phyloP scores from a whole-genome alignment of 92 coral and sea anemone species.

The Diadumene lineata region DNA sequence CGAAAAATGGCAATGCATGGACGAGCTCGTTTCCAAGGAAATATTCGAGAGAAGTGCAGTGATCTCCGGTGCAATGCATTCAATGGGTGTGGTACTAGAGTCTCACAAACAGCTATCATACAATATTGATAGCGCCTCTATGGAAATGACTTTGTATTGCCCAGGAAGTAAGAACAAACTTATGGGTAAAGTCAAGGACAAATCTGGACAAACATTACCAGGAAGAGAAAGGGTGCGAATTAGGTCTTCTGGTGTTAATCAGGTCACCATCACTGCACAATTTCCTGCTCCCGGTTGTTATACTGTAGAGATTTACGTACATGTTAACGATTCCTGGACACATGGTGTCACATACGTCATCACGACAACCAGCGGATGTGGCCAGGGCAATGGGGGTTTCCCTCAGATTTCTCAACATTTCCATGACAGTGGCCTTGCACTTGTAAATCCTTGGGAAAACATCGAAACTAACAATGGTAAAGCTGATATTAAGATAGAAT shows the following conservation, averaged over 20 bases:
- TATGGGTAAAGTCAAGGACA: slow-evolving; percentile 50
- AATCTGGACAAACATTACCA: slow-evolving; percentile 33
- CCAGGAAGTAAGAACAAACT: slow-evolving; percentile 48
- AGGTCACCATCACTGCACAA: slow-evolving; percentile 62
- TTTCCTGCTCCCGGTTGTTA: slow-evolving; percentile 66
- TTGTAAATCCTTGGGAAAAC: slow-evolving; percentile 60
- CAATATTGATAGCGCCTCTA: slow-evolving; percentile 24
- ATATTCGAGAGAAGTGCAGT: slow-evolving; percentile 62
- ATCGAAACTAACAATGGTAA: slow-evolving; percentile 49
- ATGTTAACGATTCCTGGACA: slow-evolving; percentile 47
- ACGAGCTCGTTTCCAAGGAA: slow-evolving; percentile 51
- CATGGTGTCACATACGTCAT: slow-evolving; percentile 50
- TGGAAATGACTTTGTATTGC: slow-evolving; percentile 71
- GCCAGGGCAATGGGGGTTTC: slow-evolving; percentile 50
- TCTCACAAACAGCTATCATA: slow-evolving; percentile 65
- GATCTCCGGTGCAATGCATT: slow-evolving; percentile 52
- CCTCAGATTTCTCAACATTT: slow-evolving; percentile 53
- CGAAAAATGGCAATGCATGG: slow-evolving; percentile 71
- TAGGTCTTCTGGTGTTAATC: slow-evolving; percentile 56
- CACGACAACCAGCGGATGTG: slow-evolving; percentile 46
- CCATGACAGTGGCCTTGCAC: slow-evolving; percentile 48
- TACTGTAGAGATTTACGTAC: slow-evolving; percentile 56
- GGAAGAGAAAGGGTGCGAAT: slow-evolving; percentile 63
- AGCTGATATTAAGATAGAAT: slow-evolving; percentile 39
- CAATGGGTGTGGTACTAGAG: slow-evolving; percentile 55